Conservation (phyloP, 1,140 invertebrate genomes). For the Tetramorium parvispinum region DNA sequence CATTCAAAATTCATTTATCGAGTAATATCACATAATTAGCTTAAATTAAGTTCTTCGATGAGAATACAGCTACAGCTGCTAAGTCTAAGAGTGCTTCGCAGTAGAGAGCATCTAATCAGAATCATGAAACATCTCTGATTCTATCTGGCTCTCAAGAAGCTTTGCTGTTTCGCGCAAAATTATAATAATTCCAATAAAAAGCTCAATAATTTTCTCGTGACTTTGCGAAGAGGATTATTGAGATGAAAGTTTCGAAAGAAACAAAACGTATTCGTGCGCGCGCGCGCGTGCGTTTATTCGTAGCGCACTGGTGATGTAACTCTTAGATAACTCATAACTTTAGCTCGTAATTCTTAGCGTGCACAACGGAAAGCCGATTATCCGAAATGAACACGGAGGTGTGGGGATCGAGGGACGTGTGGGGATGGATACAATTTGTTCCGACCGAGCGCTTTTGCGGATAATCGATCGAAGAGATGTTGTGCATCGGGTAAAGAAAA, state of each 20-base stretch:
- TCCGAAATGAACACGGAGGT: constrained; percentile 34
- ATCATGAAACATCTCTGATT: neutral
- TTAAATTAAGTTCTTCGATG: neutral
- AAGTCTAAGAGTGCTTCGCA: neutral
- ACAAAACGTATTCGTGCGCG: neutral
- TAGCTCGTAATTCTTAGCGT: constrained; percentile 47
- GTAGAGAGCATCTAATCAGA: neutral
- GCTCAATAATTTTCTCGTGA: neutral
- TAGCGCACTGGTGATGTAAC: constrained; percentile 34
- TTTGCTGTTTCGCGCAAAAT: neutral
- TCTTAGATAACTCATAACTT: constrained; percentile 46
- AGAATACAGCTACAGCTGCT: neutral
- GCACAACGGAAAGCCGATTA: constrained; percentile 42
- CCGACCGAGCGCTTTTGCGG: constrained; percentile 49
- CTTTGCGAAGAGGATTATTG: neutral
- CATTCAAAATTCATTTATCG: neutral
- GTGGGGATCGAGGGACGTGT: neutral
- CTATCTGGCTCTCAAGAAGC: neutral
- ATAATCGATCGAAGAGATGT: constrained; percentile 59
- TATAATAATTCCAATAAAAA: neutral
- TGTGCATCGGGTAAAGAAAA: constrained; percentile 45
- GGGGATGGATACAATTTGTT: constrained; percentile 43
- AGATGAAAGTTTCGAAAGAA: neutral
- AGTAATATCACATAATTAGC: neutral
- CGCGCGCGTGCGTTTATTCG: constrained; percentile 1